phyloP scores from a whole-genome alignment of 2,888 invertebrate genomes.

The Xestobium rufovillosum region DNA sequence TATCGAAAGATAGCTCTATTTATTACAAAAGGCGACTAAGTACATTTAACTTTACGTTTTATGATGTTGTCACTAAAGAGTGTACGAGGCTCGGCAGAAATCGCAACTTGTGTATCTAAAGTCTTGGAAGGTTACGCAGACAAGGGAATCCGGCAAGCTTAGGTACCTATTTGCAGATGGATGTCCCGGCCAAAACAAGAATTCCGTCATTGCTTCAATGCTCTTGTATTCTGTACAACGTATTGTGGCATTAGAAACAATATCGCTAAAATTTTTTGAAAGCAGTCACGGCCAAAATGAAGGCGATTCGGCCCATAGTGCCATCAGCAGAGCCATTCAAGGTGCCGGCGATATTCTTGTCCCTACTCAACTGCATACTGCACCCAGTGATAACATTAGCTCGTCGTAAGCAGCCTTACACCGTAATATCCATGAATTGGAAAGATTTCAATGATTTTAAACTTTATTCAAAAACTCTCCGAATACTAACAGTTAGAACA shows the following conservation, averaged over 20 bases:
- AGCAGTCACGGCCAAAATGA: conserved; percentile 11
- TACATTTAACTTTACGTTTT: conserved; percentile 17
- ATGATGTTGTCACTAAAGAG: no score
- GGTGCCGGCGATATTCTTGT: conserved; percentile 4
- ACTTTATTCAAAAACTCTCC: background rate
- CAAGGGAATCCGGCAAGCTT: conserved; percentile 7
- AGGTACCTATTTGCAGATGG: conserved; percentile 16
- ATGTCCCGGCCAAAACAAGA: no score
- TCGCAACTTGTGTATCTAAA: conserved; percentile 9
- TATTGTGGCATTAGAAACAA: conserved; percentile 1
- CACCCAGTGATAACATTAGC: background rate
- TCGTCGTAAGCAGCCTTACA: conserved; percentile 4
- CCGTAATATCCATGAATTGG: conserved; percentile 3
- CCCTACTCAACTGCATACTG: conserved; percentile 5
- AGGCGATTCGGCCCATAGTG: no score
- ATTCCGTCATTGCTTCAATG: conserved; percentile 16
- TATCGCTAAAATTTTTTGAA: conserved; percentile 7
- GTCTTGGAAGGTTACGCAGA: conserved; percentile 10
- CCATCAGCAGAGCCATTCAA: conserved; percentile 4
- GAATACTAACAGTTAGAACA: background rate
- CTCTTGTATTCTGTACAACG: conserved; percentile 6
- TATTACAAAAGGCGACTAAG: conserved; percentile 19
- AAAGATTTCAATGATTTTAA: conserved; percentile 6
- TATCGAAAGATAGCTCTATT: conserved; percentile 17
- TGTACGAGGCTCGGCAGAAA: conserved; percentile 18